These are phyloP conservation scores for Anguilla obscura DNA, from an alignment of 2,797 vertebrate species.

Conservation along the genomic window DNA sequence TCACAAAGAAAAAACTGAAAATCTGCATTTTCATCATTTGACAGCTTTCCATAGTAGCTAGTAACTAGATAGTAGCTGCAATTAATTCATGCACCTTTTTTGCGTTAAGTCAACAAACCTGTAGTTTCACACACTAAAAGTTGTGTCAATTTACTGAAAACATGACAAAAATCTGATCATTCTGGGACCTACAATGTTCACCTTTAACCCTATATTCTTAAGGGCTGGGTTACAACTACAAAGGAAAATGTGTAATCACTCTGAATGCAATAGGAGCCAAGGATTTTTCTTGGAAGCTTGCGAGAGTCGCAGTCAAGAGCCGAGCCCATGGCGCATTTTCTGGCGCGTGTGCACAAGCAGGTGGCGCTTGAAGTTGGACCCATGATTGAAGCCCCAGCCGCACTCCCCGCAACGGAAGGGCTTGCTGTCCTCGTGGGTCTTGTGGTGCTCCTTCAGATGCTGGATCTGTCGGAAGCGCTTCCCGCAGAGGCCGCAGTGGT, in stretches of 20 bases:
- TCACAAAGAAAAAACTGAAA: background rate
- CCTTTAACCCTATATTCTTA: background rate
- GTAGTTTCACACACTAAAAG: background rate
- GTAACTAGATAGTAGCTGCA: background rate
- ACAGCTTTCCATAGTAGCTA: background rate
- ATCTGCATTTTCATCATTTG: background rate
- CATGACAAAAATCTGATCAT: background rate
- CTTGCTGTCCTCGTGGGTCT: slow-evolving; percentile 37
- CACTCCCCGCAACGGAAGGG: slow-evolving; percentile 36
- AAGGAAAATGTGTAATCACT: background rate
- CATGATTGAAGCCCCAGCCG: slow-evolving; percentile 35
- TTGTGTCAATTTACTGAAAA: background rate
- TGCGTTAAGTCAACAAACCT: background rate
- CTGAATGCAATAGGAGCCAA: background rate
- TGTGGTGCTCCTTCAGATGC: slow-evolving; percentile 37
- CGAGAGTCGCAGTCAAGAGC: background rate
- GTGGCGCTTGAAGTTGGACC: slow-evolving; percentile 39
- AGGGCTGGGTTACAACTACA: background rate
- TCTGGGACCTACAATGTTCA: background rate
- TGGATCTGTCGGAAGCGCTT: slow-evolving; percentile 33
- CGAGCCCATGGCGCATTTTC: slow-evolving; percentile 30
- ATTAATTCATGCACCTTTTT: background rate
- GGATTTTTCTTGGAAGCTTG: background rate
- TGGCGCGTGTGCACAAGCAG: slow-evolving; percentile 36
- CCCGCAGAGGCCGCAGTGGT: slow-evolving; percentile 35